A percentile compares a stretch with the other conserved stretches of the same genome.
Evolutionary conservation across 2,797 vertebrate genomes (phyloP).

Genomic region (Petrocephalus sullivani): DNA sequence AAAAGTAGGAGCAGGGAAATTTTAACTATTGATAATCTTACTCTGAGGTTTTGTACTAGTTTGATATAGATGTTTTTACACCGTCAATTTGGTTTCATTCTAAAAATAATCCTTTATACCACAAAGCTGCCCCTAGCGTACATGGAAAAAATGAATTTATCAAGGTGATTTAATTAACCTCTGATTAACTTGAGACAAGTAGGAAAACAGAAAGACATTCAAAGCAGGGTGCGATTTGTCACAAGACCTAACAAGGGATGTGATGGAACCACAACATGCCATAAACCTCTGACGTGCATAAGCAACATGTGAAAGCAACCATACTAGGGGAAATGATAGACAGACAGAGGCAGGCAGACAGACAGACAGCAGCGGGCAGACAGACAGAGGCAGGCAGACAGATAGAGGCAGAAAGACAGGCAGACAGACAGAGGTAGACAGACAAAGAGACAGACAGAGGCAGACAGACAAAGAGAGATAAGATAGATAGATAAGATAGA

Average conservation of each 20-base stretch:
- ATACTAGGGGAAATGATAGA: background rate
- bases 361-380: too few relatives aligned
- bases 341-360: too few relatives aligned
- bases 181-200: background rate
- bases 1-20: background rate
- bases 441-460: too few relatives aligned
- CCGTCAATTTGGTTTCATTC: background rate
- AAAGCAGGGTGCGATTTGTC: background rate
- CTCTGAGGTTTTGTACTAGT: background rate
- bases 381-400: too few relatives aligned
- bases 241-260: background rate
- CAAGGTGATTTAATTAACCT: constrained; percentile 2
- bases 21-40: background rate
- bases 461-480: too few relatives aligned
- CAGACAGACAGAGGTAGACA: too few relatives aligned
- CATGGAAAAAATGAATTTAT: background rate
- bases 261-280: background rate
- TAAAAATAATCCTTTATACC: background rate
- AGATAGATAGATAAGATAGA: background rate
- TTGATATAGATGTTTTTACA: background rate
- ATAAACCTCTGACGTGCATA: background rate
- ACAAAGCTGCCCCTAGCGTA: background rate
- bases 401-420: too few relatives aligned
- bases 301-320: background rate
- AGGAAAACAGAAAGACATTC: background rate